These are phyloP conservation scores for Corythornis leucogaster DNA, from an alignment of 2,797 vertebrate species.

Conservation along the genomic window DNA sequence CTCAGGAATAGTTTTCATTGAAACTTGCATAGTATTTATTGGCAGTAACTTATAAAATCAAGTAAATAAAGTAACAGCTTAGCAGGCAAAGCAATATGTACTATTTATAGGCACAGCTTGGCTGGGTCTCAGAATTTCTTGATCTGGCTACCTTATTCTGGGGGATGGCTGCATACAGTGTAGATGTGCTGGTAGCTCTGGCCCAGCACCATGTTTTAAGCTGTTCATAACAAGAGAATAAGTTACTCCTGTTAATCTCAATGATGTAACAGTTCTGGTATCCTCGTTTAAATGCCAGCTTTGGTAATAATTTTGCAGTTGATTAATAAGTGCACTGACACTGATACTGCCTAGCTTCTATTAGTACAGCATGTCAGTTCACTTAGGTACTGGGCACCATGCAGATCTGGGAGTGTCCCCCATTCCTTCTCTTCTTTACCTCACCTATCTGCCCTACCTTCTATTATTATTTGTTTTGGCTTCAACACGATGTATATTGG, in stretches of 20 bases:
- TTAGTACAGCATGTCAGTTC: background rate
- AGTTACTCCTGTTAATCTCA: background rate
- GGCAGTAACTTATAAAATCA: background rate
- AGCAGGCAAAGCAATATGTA: background rate
- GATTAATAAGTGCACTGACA: background rate
- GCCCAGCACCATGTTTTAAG: background rate
- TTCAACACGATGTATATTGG: background rate
- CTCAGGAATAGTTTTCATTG: background rate
- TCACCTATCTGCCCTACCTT: background rate
- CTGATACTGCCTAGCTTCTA: background rate
- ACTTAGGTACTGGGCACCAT: background rate
- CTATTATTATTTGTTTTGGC: background rate
- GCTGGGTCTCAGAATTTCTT: background rate
- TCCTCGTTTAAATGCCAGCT: background rate
- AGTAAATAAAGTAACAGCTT: background rate
- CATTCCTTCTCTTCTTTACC: background rate
- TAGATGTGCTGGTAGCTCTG: background rate
- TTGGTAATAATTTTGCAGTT: background rate
- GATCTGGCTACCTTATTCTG: background rate
- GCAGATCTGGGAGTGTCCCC: background rate
- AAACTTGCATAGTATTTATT: background rate
- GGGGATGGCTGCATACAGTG: background rate
- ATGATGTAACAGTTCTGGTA: background rate
- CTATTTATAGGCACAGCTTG: background rate
- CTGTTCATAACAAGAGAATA: background rate